Evolutionary conservation across 37 sponge, comb jelly and placozoan species (phyloP).

Genomic region (Chondrilla cf. caribensis): DNA sequence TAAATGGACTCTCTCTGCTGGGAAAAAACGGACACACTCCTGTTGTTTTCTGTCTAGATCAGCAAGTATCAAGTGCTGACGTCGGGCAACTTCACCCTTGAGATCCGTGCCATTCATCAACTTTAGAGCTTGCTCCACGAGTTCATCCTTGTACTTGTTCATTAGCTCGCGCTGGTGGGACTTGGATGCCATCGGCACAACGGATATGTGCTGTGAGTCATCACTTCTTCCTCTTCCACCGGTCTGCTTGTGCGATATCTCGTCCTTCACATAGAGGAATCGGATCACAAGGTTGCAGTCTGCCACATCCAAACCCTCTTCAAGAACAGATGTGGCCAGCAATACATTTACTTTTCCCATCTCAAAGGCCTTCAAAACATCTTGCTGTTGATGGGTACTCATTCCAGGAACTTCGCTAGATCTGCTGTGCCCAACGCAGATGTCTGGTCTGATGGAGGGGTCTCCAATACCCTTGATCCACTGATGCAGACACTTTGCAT

Average conservation of each 20-base stretch:
- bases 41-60: not conserved
- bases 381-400: conserved; percentile 49
- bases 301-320: conserved; percentile 96
- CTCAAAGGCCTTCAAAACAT: conserved; percentile 65
- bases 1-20: not conserved
- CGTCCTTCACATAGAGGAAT: conserved; percentile 66
- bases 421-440: conserved; percentile 31
- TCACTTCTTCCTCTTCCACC: conserved; percentile 71
- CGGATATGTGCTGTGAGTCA: conserved; percentile 30
- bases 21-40: too few species aligned
- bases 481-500: not conserved
- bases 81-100: not conserved
- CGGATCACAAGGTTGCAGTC: conserved; percentile 87
- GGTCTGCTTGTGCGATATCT: conserved; percentile 69
- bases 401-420: conserved; percentile 33
- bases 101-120: not conserved
- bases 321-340: conserved; percentile 81
- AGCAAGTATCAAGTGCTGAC: not conserved
- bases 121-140: conserved; percentile 11
- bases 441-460: not conserved
- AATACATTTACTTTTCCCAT: conserved; percentile 69
- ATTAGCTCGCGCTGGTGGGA: conserved; percentile 15
- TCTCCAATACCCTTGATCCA: conserved; percentile 2
- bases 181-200: conserved; percentile 27
- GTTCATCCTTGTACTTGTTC: conserved; percentile 19